phyloP scores from a whole-genome alignment of 2,888 invertebrate species.

The Neria commutata region DNA sequence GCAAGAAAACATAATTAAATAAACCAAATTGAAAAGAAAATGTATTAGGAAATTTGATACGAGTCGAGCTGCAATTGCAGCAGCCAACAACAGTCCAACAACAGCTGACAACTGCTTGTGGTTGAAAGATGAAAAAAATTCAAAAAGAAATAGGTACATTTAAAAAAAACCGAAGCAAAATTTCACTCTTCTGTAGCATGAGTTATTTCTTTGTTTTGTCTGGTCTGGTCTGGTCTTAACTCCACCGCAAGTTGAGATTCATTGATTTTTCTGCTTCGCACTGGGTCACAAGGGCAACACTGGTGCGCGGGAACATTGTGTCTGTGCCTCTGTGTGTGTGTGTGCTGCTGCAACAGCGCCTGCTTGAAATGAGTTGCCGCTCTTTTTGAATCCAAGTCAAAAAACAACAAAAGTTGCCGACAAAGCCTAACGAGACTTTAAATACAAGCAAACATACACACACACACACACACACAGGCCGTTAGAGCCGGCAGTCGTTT shows the following conservation, averaged over 20 bases:
- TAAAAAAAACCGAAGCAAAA: too few relatives aligned
- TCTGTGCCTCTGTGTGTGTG: not conserved
- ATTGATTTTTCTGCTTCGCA: conserved; percentile 5
- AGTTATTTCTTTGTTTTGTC: too few relatives aligned
- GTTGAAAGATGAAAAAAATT: not conserved
- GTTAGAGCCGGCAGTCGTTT: not conserved
- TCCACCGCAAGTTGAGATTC: too few relatives aligned
- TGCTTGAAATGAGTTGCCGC: conserved; percentile 5
- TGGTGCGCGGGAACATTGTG: not conserved
- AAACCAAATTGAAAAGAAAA: not conserved
- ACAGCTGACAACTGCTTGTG: not conserved
- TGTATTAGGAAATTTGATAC: conserved; percentile 1
- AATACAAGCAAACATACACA: too few relatives aligned
- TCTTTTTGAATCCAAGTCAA: not conserved
- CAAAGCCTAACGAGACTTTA: conserved; percentile 22
- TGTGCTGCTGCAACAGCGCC: not conserved
- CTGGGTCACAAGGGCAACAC: conserved; percentile 23
- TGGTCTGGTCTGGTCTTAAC: too few relatives aligned
- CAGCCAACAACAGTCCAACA: not conserved
- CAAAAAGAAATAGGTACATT: too few relatives aligned
- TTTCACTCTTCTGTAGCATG: too few relatives aligned
- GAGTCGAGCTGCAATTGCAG: conserved; percentile 4
- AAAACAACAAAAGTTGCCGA: conserved; percentile 14
- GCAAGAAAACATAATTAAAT: conserved; percentile 2
- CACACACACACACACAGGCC: too few relatives aligned